These are phyloP conservation scores for Poecilus cupreus DNA, from an alignment of 2,888 invertebrate genomes.

Conservation along the genomic window DNA sequence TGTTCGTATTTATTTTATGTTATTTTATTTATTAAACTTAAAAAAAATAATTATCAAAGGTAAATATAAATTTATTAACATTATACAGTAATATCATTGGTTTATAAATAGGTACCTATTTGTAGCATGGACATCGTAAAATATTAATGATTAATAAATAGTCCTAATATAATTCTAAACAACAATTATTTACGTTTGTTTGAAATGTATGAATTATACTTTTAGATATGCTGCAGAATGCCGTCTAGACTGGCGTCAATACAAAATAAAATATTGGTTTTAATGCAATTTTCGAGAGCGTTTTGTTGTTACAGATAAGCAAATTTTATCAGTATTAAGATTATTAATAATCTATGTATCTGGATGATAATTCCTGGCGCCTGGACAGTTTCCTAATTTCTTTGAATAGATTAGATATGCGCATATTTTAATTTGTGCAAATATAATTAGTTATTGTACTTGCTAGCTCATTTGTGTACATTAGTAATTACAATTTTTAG, in stretches of 20 bases:
- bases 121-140: no score
- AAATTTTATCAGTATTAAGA: background rate
- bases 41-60: no score
- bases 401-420: slow-evolving; percentile 7
- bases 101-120: no score
- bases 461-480: no score
- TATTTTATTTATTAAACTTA: no score
- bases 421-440: background rate
- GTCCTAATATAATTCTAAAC: no score
- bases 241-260: slow-evolving; percentile 13
- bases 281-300: background rate
- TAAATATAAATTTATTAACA: no score
- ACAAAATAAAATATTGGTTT: background rate
- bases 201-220: background rate
- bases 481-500: background rate
- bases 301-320: background rate
- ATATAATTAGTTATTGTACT: background rate
- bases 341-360: background rate
- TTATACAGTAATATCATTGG: no score
- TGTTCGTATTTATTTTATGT: no score
- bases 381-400: background rate
- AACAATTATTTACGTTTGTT: no score
- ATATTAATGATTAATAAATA: no score
- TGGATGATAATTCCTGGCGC: background rate
- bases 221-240: background rate